These are phyloP conservation scores for Spea multiplicata DNA, from an alignment of 2,113 vertebrate genomes.

Conservation along the genomic window DNA sequence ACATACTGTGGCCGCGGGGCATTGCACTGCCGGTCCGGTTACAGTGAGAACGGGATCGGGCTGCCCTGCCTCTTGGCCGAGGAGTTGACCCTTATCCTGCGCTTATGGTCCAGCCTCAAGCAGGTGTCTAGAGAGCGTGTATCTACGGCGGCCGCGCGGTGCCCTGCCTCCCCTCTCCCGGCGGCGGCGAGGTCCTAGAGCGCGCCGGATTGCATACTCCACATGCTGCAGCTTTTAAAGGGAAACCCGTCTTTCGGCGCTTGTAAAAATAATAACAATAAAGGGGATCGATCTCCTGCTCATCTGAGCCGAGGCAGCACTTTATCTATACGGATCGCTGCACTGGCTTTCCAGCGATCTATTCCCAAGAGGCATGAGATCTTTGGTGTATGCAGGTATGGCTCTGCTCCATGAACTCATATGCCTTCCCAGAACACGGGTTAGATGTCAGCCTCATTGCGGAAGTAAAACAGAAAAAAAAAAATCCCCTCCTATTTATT, in stretches of 20 bases:
- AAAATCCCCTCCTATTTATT: too few species aligned
- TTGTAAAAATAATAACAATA: neutral
- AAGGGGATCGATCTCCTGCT: slow-evolving; percentile 15
- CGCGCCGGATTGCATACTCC: slow-evolving; percentile 17
- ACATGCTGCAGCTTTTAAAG: slow-evolving; percentile 4
- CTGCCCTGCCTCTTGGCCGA: neutral
- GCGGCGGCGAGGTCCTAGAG: slow-evolving; percentile 33
- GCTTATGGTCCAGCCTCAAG: slow-evolving; percentile 44
- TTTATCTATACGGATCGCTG: too few species aligned
- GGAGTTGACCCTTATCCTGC: neutral
- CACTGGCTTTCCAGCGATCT: too few species aligned
- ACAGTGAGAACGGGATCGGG: slow-evolving; percentile 15
- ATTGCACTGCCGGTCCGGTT: neutral
- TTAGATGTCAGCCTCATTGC: too few species aligned
- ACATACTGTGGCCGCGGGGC: neutral
- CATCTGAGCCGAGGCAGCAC: neutral
- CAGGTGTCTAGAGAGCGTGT: slow-evolving; percentile 55
- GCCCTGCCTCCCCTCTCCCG: slow-evolving; percentile 29
- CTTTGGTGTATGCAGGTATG: too few species aligned
- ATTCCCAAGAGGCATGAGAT: too few species aligned
- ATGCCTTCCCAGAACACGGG: too few species aligned
- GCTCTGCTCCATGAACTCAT: too few species aligned
- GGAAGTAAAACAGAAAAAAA: too few species aligned
- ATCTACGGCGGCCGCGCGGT: slow-evolving; percentile 48
- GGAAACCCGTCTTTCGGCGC: neutral